phyloP scores from a whole-genome alignment of 2,888 invertebrate genomes.

The Drosophila melanosoma region DNA sequence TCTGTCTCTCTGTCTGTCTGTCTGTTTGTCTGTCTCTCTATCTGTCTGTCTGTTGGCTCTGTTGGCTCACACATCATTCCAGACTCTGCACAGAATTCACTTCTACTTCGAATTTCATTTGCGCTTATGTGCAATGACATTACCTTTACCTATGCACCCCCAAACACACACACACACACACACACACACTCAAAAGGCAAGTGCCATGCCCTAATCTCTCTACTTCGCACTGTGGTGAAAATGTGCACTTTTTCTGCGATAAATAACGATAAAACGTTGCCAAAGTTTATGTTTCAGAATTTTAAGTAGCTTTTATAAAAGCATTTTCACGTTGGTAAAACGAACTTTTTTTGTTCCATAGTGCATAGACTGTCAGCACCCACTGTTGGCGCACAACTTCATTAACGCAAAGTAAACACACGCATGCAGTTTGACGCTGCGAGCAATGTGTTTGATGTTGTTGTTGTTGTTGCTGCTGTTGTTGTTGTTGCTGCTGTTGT shows the following conservation, averaged over 20 bases:
- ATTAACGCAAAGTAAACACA: slow-evolving; percentile 80
- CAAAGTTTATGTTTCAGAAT: not conserved
- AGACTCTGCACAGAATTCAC: slow-evolving; percentile 34
- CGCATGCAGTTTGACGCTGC: slow-evolving; percentile 73
- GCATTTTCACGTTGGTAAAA: not conserved
- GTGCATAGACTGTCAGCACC: slow-evolving; percentile 7
- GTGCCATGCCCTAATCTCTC: not conserved
- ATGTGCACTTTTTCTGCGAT: not conserved
- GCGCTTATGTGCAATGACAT: slow-evolving; percentile 69
- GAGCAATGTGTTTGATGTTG: slow-evolving; percentile 78
- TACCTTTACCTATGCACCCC: slow-evolving; percentile 54
- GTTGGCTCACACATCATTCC: slow-evolving; percentile 14
- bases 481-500: slow-evolving; percentile 4
- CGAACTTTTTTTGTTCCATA: not conserved
- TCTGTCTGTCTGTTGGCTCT: too few species aligned
- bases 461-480: slow-evolving; percentile 20
- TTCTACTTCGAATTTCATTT: slow-evolving; percentile 72
- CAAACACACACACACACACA: not conserved
- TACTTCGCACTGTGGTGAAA: not conserved
- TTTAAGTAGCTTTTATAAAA: not conserved
- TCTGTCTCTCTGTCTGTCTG: slow-evolving; percentile 58
- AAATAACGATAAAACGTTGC: not conserved
- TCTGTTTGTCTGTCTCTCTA: too few species aligned
- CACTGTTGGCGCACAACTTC: slow-evolving; percentile 67
- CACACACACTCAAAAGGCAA: slow-evolving; percentile 19